phyloP scores from a whole-genome alignment of 2,113 vertebrate genomes.

The Otus sunia region DNA sequence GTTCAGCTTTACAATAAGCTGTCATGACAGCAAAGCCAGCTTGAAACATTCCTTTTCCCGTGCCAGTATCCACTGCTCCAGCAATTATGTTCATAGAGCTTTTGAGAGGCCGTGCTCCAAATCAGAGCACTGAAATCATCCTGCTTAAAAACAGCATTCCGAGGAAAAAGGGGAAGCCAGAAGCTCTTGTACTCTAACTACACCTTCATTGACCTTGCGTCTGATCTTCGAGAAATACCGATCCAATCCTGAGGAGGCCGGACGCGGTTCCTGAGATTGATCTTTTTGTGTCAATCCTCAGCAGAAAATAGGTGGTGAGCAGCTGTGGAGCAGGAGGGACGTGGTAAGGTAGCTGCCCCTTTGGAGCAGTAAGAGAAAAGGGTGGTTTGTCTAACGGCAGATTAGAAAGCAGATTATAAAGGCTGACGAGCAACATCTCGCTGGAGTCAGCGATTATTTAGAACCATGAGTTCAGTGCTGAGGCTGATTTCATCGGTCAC shows the following conservation, averaged over 20 bases:
- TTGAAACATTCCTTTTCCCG: neutral
- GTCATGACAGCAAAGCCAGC: neutral
- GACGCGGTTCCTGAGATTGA: fast-evolving
- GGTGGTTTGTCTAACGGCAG: neutral
- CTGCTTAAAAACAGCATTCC: neutral
- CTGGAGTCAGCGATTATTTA: neutral
- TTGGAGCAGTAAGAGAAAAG: neutral
- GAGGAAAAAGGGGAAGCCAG: neutral
- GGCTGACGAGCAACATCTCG: fast-evolving
- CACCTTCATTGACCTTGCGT: neutral
- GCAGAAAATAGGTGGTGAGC: neutral
- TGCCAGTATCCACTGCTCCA: neutral
- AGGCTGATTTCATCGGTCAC: neutral
- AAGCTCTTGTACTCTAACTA: neutral
- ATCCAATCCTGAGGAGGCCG: neutral
- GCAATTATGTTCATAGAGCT: neutral
- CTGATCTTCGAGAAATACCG: fast-evolving
- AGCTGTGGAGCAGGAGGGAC: neutral
- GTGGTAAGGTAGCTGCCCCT: fast-evolving
- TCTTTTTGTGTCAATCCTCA: too few relatives aligned
- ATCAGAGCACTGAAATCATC: neutral
- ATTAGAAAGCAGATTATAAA: too few relatives aligned
- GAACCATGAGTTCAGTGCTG: neutral
- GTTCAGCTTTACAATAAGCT: neutral
- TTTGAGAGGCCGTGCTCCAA: neutral